Evolutionary conservation across 2,113 vertebrate genomes (phyloP).

Genomic region (Notarius quadriscutis): DNA sequence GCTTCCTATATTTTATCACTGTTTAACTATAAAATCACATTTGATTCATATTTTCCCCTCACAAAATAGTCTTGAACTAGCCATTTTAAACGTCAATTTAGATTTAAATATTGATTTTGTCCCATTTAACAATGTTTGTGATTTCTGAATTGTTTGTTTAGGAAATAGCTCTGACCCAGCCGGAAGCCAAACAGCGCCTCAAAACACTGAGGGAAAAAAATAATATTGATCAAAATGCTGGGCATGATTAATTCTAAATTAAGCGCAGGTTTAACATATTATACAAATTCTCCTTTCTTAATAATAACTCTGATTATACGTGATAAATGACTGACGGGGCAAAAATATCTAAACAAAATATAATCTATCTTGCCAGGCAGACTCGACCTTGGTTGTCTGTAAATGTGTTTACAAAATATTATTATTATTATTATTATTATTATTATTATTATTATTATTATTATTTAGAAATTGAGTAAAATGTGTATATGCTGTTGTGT

Average conservation of each 20-base stretch:
- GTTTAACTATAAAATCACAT: neutral
- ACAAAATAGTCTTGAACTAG: neutral
- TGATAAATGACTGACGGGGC: neutral
- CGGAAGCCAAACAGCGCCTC: too few relatives aligned
- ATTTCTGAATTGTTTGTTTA: neutral
- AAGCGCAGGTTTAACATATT: neutral
- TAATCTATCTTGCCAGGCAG: neutral
- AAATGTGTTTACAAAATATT: neutral
- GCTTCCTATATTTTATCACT: neutral
- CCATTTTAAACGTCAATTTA: neutral
- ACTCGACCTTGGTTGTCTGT: neutral
- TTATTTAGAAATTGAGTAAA: neutral
- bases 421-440: too few relatives aligned
- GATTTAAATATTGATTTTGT: neutral
- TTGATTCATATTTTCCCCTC: too few relatives aligned
- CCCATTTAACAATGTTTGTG: neutral
- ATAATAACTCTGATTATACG: neutral
- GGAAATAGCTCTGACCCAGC: neutral
- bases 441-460: neutral
- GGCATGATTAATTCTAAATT: neutral
- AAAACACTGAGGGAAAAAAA: neutral
- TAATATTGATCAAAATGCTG: neutral
- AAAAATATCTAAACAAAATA: slow-evolving; percentile 11
- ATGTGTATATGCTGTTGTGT: neutral
- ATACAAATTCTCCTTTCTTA: neutral